Base-by-base conservation (phyloP, 2,888 invertebrate genomes). In the Ferrisia virgata region DNA sequence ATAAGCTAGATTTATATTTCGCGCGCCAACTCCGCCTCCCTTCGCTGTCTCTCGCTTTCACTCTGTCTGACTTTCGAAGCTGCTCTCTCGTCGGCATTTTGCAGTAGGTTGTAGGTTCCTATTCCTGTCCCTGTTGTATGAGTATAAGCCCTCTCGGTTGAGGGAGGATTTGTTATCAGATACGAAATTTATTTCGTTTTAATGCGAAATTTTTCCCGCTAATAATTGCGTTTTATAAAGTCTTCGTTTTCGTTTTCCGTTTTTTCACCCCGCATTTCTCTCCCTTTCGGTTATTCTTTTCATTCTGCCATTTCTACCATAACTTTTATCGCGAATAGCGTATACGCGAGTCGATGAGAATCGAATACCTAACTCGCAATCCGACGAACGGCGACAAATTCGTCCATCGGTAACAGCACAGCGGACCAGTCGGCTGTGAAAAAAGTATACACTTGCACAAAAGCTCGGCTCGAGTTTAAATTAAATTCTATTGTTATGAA, bases 1-100 rank as follows among this genome's bases (percentile, higher is more conserved):
- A 82, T 82, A 82, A 82, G 82, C 82, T 82, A 82, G 82, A 82
- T 82, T 82, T 82, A 82, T 82, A 82, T 82, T 82, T 82, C 82
- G 82, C 43, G 82, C 25, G 69, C 11, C 58, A 72, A n/a, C 72
- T n/a, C 33, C 9, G 6, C 31, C 72, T 36, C 22, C 47, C 36
- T 39, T 58, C n/a, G 15, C 6, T 58, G 31, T 15, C n/a, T 18
- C 13, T 28, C 80, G 25, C 80, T 11, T 53, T 47, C 31, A 8
- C 9, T 8, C 13, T 11, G 53, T 8, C 40, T 53, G 39, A n/a
- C n/a, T n/a, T n/a, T n/a, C 28, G 25, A 28, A 8, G 69, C 69
- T 40, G 31, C 25, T 28, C 69, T 15, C 40, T 25, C 25, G 8
- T 25, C 18, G 15, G 18, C 47, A n/a, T n/a, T n/a, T 47, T 18